Percentiles rank a stretch among this genome's conserved stretches.
phyloP scores from a whole-genome alignment of 2,113 vertebrate species.

The Cryptotis parvus region DNA sequence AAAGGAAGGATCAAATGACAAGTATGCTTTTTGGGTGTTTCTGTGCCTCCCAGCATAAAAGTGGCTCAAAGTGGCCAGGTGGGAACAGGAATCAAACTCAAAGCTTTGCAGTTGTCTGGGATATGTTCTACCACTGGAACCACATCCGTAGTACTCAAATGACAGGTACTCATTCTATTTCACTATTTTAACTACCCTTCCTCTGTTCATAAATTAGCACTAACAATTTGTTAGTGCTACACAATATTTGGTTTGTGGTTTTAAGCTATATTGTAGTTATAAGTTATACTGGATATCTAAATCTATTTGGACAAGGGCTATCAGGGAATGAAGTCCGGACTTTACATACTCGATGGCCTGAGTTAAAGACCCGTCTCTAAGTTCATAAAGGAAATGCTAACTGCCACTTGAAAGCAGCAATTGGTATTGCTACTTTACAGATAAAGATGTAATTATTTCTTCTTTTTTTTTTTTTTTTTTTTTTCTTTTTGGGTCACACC shows the following conservation, averaged over 20 bases:
- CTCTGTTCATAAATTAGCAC: neutral
- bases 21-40: too few species aligned
- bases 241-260: neutral
- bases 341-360: too few species aligned
- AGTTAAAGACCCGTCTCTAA: too few species aligned
- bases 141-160: neutral
- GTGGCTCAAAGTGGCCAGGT: too few species aligned
- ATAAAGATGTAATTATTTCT: neutral
- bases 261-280: slow-evolving; percentile 7
- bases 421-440: neutral
- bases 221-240: neutral
- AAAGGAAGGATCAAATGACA: neutral
- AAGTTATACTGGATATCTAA: neutral
- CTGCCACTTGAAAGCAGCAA: neutral
- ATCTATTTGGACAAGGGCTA: too few species aligned
- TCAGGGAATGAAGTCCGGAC: too few species aligned
- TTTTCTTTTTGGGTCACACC: too few species aligned
- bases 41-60: too few species aligned
- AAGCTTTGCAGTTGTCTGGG: too few species aligned
- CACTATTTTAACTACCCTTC: neutral
- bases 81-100: too few species aligned
- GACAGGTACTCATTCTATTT: neutral
- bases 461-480: too few species aligned
- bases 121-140: too few species aligned
- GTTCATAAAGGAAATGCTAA: neutral